A percentile compares a stretch with the other conserved stretches of the same genome.
These are phyloP conservation scores for Entomyzon cyanotis DNA, from an alignment of 2,113 vertebrate genomes.

Conservation along the genomic window DNA sequence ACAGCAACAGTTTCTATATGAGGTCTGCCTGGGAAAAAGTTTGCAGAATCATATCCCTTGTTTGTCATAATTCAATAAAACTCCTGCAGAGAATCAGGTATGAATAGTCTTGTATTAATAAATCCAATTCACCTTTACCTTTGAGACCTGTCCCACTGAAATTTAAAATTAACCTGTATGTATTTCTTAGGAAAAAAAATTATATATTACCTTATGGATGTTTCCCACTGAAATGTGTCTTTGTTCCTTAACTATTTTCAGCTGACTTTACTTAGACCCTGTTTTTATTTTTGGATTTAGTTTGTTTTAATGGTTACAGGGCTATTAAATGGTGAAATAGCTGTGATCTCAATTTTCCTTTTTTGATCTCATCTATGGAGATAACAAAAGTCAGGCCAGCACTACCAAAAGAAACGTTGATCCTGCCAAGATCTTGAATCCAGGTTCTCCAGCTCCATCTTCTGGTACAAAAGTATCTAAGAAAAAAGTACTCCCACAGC, in stretches of 20 bases:
- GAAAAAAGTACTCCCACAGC: neutral
- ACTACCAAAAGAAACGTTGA: neutral
- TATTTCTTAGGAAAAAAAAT: neutral
- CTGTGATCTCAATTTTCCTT: neutral
- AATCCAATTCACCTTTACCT: neutral
- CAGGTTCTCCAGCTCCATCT: slow-evolving; percentile 47
- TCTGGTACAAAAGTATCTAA: neutral
- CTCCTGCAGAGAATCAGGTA: neutral
- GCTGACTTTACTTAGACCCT: neutral
- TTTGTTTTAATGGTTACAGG: neutral
- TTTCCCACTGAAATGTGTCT: neutral
- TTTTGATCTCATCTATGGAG: neutral
- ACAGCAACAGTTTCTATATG: neutral
- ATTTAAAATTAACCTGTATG: neutral
- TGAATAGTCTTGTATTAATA: neutral
- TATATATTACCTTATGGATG: neutral
- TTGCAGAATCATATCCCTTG: neutral
- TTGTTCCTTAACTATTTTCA: neutral
- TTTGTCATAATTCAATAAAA: neutral
- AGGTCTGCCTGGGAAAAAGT: neutral
- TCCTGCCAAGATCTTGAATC: neutral
- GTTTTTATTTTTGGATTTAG: fast-evolving
- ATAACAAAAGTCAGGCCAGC: neutral
- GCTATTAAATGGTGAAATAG: neutral
- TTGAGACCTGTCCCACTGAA: neutral